A percentile compares a stretch with the other conserved stretches of the same genome.
These are phyloP conservation scores for Mamestra configurata DNA, from an alignment of 1,140 invertebrate genomes.

Conservation along the genomic window DNA sequence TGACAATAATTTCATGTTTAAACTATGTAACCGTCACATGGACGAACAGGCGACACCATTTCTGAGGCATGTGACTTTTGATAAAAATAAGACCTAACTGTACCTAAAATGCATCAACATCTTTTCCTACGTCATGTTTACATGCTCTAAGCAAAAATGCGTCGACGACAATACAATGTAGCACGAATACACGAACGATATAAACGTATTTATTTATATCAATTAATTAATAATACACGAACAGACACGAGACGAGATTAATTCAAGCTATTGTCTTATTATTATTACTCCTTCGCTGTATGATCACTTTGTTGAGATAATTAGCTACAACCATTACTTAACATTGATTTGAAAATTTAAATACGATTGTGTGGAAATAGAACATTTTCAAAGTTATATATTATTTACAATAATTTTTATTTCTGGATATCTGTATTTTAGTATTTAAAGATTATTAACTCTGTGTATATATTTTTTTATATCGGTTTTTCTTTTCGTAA, in stretches of 20 bases:
- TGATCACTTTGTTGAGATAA: not conserved
- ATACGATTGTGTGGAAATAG: not conserved
- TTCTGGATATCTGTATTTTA: slow-evolving; percentile 1
- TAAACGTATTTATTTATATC: slow-evolving; percentile 6
- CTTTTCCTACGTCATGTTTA: not conserved
- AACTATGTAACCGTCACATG: too few relatives aligned
- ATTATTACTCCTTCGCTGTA: slow-evolving; percentile 20
- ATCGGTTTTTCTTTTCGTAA: not conserved
- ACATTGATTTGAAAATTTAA: not conserved
- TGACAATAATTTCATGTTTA: too few relatives aligned
- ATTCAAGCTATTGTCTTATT: slow-evolving; percentile 14
- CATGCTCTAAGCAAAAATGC: slow-evolving; percentile 23
- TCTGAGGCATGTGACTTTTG: too few relatives aligned
- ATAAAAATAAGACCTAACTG: too few relatives aligned
- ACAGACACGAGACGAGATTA: slow-evolving; percentile 11
- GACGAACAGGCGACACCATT: too few relatives aligned
- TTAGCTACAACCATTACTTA: slow-evolving; percentile 1
- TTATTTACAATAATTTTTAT: slow-evolving; percentile 20
- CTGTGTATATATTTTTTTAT: slow-evolving; percentile 7
- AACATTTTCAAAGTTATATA: not conserved
- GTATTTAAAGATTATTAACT: not conserved
- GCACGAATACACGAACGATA: slow-evolving; percentile 36
- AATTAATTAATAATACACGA: slow-evolving; percentile 12
- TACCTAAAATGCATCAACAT: too few relatives aligned
- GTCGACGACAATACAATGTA: slow-evolving; percentile 39